Evolutionary conservation across 1,140 invertebrate species (phyloP).

Genomic region (Diachasma alloeum): DNA sequence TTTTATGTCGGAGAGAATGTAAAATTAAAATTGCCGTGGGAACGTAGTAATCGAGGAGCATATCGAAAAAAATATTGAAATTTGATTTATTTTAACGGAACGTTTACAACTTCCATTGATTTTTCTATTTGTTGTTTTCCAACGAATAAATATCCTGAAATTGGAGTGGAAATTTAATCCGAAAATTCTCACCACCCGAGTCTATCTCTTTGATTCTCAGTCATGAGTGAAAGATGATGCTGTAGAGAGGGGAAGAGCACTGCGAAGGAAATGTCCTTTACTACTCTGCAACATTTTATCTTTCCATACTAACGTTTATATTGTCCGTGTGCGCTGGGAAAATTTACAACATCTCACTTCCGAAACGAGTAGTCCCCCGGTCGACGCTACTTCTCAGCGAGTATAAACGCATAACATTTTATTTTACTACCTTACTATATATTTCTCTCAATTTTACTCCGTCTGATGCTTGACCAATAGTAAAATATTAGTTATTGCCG

Average conservation of each 20-base stretch:
- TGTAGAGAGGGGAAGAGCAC: neutral
- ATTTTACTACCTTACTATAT: constrained; percentile 36
- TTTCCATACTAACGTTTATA: constrained; percentile 16
- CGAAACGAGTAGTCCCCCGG: constrained; percentile 35
- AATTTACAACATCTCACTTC: constrained; percentile 53
- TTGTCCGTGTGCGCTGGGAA: constrained; percentile 34
- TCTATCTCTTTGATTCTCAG: neutral
- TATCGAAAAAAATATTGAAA: no score
- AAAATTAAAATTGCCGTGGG: no score
- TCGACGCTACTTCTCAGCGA: constrained; percentile 25
- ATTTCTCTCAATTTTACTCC: constrained; percentile 23
- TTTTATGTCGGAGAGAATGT: no score
- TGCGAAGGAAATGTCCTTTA: constrained; percentile 4
- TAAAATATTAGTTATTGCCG: constrained; percentile 53
- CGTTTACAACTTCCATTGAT: no score
- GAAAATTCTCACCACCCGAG: neutral
- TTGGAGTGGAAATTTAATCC: no score
- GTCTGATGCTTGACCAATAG: constrained; percentile 32
- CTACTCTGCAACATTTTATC: neutral
- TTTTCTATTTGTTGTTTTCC: no score
- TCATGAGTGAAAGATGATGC: neutral
- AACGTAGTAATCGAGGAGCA: no score
- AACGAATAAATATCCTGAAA: no score
- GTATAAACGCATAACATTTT: constrained; percentile 50
- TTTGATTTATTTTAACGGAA: no score